A percentile compares a stretch with the other conserved stretches of the same genome.
These are phyloP conservation scores for Corbicula japonica DNA, from an alignment of 2,888 invertebrate genomes.

Conservation along the genomic window DNA sequence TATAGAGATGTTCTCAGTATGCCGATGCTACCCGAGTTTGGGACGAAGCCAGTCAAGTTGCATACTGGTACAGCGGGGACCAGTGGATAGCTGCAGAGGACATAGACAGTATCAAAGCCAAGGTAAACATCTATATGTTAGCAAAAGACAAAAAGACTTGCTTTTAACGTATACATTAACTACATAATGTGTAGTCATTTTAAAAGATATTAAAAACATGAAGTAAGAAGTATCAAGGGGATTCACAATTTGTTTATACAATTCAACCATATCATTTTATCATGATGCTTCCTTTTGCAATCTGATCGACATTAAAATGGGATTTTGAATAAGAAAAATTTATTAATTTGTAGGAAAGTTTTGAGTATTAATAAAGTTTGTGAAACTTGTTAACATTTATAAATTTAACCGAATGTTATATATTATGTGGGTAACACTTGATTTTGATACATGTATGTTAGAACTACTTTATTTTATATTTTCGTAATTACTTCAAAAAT, in stretches of 20 bases:
- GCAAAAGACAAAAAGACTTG: too few species aligned
- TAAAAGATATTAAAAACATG: background rate
- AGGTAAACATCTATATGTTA: constrained; percentile 49
- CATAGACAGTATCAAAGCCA: constrained; percentile 62
- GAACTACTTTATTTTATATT: too few species aligned
- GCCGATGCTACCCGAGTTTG: constrained; percentile 58
- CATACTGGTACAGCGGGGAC: constrained; percentile 61
- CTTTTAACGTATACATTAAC: too few species aligned
- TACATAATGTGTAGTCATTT: background rate
- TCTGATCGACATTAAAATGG: background rate
- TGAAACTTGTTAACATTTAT: too few species aligned
- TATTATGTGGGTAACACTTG: too few species aligned
- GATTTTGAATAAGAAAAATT: too few species aligned
- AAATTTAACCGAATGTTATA: too few species aligned
- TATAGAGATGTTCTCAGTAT: constrained; percentile 60
- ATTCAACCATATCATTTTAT: background rate
- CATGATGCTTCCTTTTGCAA: background rate
- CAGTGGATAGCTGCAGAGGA: constrained; percentile 71
- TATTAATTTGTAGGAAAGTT: too few species aligned
- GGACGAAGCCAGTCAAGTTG: constrained; percentile 56
- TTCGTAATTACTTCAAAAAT: too few species aligned
- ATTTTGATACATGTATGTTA: too few species aligned
- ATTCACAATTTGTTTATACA: too few species aligned
- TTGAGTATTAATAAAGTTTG: too few species aligned
- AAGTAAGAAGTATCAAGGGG: background rate